phyloP scores from a whole-genome alignment of 2,797 vertebrate species.

The Dermochelys coriacea region DNA sequence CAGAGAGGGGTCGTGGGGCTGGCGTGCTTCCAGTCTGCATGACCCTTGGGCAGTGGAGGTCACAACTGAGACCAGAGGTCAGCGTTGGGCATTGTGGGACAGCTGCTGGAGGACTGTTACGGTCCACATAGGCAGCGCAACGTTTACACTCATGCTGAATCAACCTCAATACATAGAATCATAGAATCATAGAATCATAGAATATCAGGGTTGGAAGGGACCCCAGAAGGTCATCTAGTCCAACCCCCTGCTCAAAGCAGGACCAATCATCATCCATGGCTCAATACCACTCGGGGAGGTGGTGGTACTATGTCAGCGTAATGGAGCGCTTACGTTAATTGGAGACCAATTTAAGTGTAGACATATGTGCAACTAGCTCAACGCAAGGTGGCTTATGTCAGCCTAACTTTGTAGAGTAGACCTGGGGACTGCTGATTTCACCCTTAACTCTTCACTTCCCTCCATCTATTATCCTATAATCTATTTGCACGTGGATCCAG shows the following conservation, averaged over 20 bases:
- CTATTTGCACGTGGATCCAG: neutral
- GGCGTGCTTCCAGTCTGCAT: too few relatives aligned
- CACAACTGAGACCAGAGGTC: neutral
- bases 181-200: too few relatives aligned
- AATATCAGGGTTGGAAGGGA: too few relatives aligned
- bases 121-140: neutral
- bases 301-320: neutral
- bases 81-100: neutral
- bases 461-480: neutral
- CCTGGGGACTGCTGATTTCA: neutral
- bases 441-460: neutral
- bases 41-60: neutral
- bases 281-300: neutral
- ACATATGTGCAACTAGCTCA: neutral
- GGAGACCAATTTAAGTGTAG: neutral
- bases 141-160: neutral
- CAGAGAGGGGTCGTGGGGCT: neutral
- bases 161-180: neutral
- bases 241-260: too few relatives aligned
- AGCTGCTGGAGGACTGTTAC: neutral
- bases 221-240: too few relatives aligned
- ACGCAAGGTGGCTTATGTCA: neutral
- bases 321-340: neutral
- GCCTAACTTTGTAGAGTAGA: neutral
- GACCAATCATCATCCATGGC: too few relatives aligned